Evolutionary conservation across 2,888 invertebrate species (phyloP).

Genomic region (Coecobrya sp.): DNA sequence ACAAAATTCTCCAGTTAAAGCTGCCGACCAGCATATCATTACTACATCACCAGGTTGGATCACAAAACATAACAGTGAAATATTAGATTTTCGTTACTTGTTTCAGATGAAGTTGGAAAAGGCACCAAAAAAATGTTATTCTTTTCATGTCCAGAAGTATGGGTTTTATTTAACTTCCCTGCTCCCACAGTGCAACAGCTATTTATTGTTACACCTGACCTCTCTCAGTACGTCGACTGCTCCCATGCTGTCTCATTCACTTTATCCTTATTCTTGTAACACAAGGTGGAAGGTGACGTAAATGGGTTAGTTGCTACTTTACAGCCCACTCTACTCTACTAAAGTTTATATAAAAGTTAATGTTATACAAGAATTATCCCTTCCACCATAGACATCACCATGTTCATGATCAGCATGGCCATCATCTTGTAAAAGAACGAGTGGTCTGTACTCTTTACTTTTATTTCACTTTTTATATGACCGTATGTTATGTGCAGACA

Average conservation of each 20-base stretch:
- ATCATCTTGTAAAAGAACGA: background rate
- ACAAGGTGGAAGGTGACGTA: conserved; percentile 1
- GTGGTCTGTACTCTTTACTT: background rate
- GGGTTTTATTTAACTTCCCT: background rate
- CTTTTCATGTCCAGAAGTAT: background rate
- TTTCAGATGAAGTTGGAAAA: background rate
- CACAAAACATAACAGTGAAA: background rate
- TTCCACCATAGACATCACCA: background rate
- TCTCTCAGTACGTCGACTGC: background rate
- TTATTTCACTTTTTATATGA: background rate
- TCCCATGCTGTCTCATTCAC: conserved; percentile 24
- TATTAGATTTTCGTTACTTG: background rate
- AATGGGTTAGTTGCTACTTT: conserved; percentile 6
- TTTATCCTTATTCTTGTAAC: background rate
- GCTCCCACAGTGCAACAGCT: background rate
- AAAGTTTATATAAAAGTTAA: background rate
- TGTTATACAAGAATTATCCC: background rate
- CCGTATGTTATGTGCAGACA: too few relatives aligned
- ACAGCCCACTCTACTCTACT: background rate
- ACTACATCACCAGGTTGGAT: background rate
- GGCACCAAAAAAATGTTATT: background rate
- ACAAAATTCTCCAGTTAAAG: background rate
- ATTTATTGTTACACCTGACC: background rate
- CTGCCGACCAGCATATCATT: background rate
- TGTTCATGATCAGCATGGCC: background rate